Percentiles rank a stretch among this genome's conserved stretches.
These are phyloP conservation scores for Melopsittacus undulatus DNA, from an alignment of 2,797 vertebrate species.

Conservation along the genomic window DNA sequence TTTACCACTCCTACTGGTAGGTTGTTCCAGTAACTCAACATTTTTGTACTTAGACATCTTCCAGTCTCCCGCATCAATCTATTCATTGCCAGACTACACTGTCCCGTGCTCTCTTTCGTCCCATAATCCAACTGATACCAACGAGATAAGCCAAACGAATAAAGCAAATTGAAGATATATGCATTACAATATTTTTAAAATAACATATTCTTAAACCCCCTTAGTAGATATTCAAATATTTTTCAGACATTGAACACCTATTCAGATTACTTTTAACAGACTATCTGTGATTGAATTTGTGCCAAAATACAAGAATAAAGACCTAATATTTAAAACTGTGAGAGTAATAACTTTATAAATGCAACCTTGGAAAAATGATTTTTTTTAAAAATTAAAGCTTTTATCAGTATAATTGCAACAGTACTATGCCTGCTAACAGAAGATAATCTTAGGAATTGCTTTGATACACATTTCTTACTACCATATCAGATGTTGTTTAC, in stretches of 20 bases:
- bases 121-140: neutral
- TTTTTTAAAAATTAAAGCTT: neutral
- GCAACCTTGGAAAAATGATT: neutral
- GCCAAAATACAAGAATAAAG: conserved; percentile 12
- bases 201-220: neutral
- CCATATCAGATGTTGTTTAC: neutral
- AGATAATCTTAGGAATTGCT: neutral
- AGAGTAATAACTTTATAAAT: neutral
- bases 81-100: neutral
- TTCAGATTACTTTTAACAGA: neutral
- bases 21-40: neutral
- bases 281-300: neutral
- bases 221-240: neutral
- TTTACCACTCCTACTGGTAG: neutral
- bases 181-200: neutral
- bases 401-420: neutral
- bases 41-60: neutral
- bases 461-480: neutral
- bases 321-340: neutral
- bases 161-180: neutral
- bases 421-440: neutral
- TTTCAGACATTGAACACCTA: neutral
- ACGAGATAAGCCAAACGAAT: neutral
- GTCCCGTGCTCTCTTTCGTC: neutral
- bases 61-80: neutral